These are phyloP conservation scores for Drosophila bunnanda DNA, from an alignment of 2,888 invertebrate species.

Conservation along the genomic window DNA sequence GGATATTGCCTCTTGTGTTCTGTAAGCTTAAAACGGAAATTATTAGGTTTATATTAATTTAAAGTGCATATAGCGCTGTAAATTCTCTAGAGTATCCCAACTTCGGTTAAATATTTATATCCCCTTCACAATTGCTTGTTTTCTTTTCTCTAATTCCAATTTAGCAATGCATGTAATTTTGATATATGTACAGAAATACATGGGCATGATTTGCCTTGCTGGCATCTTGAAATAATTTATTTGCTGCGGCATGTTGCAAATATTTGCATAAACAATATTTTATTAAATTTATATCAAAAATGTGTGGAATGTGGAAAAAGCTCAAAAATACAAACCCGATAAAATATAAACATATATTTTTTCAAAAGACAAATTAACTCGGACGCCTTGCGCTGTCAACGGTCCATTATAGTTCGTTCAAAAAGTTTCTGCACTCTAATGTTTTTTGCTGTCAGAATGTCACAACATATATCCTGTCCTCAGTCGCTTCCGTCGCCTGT, in stretches of 20 bases:
- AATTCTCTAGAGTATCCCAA: not conserved
- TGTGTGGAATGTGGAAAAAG: not conserved
- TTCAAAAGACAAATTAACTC: constrained; percentile 31
- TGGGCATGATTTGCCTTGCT: constrained; percentile 20
- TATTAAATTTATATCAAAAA: constrained; percentile 25
- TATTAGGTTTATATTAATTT: not conserved
- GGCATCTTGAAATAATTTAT: constrained; percentile 43
- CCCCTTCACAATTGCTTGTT: not conserved
- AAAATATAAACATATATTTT: not conserved
- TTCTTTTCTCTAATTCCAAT: constrained; percentile 11
- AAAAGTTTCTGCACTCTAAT: constrained; percentile 53
- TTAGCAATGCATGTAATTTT: constrained; percentile 36
- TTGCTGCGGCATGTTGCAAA: constrained; percentile 38
- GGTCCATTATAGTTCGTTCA: constrained; percentile 50
- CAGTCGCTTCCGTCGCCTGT: constrained; percentile 2
- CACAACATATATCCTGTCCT: constrained; percentile 42
- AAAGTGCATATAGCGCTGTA: not conserved
- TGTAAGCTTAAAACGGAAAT: not conserved
- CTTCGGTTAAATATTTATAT: not conserved
- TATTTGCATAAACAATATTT: constrained; percentile 43
- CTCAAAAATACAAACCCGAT: not conserved
- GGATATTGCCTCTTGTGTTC: not conserved
- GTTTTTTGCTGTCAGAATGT: constrained; percentile 50
- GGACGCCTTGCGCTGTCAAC: constrained; percentile 27
- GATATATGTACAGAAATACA: constrained; percentile 15